These are phyloP conservation scores for Gnathonemus longibarbis DNA, from an alignment of 2,113 vertebrate species.

Conservation along the genomic window DNA sequence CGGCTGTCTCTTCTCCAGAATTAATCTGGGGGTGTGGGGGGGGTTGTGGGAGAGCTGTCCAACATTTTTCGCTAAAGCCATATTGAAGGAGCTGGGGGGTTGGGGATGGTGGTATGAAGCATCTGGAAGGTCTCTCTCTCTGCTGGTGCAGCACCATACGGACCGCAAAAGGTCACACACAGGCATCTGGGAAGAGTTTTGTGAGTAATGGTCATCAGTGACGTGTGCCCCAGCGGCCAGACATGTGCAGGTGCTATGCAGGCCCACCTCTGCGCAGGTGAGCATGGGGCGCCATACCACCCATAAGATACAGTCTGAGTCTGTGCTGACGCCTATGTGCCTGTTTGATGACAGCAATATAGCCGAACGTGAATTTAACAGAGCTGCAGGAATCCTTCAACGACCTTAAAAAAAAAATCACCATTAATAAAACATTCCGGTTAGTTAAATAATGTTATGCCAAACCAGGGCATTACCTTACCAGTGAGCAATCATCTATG, in stretches of 20 bases:
- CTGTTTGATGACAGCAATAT: background rate
- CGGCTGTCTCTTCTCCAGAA: background rate
- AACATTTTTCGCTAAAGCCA: background rate
- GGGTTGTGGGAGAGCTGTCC: background rate
- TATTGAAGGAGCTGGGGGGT: background rate
- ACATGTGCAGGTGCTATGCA: background rate
- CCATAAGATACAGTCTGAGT: background rate
- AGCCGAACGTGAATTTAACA: background rate
- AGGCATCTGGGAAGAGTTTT: background rate
- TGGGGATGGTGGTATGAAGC: background rate
- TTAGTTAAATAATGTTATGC: background rate
- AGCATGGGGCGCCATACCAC: background rate
- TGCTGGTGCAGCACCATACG: no score
- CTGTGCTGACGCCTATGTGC: background rate
- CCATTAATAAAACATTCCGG: background rate
- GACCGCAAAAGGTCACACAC: background rate
- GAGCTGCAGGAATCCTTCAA: background rate
- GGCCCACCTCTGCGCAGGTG: background rate
- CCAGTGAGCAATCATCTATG: background rate
- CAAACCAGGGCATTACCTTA: background rate
- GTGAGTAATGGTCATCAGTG: background rate
- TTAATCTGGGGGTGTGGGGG: background rate
- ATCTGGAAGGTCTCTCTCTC: constrained; percentile 10
- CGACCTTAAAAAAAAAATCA: background rate
- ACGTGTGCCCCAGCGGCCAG: background rate